Conservation (phyloP, 2,888 invertebrate species). For the Ichneumoninae sp. region DNA sequence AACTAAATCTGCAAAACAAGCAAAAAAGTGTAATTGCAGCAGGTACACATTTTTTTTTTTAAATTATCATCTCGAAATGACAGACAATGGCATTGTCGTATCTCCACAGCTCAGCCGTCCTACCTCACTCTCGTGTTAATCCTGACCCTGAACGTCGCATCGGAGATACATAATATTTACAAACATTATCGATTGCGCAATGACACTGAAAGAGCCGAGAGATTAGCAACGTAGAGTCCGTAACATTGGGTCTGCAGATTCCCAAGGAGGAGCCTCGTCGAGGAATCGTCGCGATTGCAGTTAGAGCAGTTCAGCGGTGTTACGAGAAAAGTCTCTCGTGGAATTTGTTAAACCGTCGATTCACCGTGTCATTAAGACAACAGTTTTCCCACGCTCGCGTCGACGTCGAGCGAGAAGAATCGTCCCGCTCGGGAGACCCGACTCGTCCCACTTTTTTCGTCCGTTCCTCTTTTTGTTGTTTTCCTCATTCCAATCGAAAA, state of each 20-base stretch:
- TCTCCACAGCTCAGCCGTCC: background rate
- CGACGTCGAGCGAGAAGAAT: background rate
- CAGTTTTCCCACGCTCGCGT: background rate
- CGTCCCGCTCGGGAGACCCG: background rate
- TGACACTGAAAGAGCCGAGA: background rate
- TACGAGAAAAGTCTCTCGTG: background rate
- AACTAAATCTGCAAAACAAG: constrained; percentile 80
- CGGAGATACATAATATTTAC: constrained; percentile 43
- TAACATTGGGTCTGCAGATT: background rate
- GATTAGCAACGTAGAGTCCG: background rate
- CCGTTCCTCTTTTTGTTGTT: background rate
- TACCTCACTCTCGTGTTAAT: background rate
- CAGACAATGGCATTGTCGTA: background rate
- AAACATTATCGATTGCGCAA: constrained; percentile 50
- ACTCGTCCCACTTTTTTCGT: background rate
- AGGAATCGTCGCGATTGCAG: background rate
- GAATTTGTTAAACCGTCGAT: background rate
- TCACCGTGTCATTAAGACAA: background rate
- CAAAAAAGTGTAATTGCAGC: background rate
- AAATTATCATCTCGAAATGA: background rate
- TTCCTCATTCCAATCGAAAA: background rate
- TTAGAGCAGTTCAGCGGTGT: background rate
- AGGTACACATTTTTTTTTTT: background rate
- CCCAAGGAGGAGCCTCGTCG: background rate
- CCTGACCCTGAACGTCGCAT: background rate